Base-by-base conservation (phyloP, 35 echinoderm and acorn worm species). In the Heliocidaris tuberculata region DNA sequence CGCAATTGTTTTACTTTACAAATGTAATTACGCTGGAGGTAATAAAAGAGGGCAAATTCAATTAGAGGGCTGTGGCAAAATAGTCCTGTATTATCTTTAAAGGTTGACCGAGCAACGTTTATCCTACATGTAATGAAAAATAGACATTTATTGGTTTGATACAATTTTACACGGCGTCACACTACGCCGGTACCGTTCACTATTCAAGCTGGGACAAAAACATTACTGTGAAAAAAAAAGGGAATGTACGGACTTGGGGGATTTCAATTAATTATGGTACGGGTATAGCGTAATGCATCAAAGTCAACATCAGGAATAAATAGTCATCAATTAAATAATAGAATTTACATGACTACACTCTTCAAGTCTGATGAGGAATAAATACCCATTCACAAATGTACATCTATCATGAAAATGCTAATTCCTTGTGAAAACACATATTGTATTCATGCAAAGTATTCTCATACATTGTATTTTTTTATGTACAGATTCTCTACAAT, bases 1-100 rank as follows among this genome's bases (percentile, higher is more conserved):
- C 91, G 48, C 50, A 48, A 93, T 93, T 93, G 91, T 93, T 93
- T 93, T 93, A 93, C 48, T 93, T 93, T 93, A 93, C 91, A 93
- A 93, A 93, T 93, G 91, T 93, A 93, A 93, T 93, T 93, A 93
- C 50, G 48, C 50, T 5, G 65, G 50, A 49, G 50, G 91, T 49
- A 93, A 93, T 93, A 93, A 49, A 59, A 93, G 91, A 93, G 91
- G 50, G 91, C 50, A 93, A 93, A 93, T 93, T 93, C 91, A 93
- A 93, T 93, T 93, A 93, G 48, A 31, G 50, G 50, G 50, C 48
- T 30, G 91, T 93, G 91, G 50, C 49, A 93, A 93, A 93, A 93
- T 93, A 93, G 31, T 47, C 87, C 31, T 89, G 12, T 89, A 78
- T 78, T 89, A 32, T 89, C 87, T 42, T 85, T 42, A 89, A 89